Conservation (phyloP, 2,797 vertebrate genomes). For the Crocidura indochinensis region DNA sequence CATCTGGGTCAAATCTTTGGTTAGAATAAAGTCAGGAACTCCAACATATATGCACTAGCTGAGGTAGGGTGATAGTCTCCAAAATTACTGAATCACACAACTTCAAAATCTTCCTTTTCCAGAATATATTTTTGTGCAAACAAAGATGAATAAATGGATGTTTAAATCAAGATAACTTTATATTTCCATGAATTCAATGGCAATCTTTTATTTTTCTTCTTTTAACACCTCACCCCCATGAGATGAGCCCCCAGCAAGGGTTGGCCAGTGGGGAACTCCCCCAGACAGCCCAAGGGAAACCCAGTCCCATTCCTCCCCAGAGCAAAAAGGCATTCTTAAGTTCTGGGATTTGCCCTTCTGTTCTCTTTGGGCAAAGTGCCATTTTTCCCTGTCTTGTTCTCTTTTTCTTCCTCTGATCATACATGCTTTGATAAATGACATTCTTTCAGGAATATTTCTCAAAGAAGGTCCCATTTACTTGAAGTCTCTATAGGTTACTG, state of each 20-base stretch:
- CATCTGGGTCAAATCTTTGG: not conserved
- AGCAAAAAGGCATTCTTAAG: no score
- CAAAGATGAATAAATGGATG: constrained; percentile 8
- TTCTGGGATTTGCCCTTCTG: not conserved
- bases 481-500: constrained; percentile 70
- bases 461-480: constrained; percentile 3
- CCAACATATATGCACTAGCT: not conserved
- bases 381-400: not conserved
- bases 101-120: not conserved
- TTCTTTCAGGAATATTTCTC: constrained; percentile 61
- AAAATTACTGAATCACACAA: not conserved
- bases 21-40: not conserved
- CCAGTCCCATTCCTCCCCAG: no score
- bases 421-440: constrained; percentile 63
- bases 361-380: not conserved
- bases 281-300: no score
- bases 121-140: not conserved
- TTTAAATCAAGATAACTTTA: not conserved
- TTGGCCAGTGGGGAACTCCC: no score
- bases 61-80: accelerated
- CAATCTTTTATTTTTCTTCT: no score
- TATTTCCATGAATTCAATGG: constrained; percentile 23
- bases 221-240: no score
- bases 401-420: constrained; percentile 43
- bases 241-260: no score